Base-by-base conservation (phyloP, 2,888 invertebrate genomes). In the Tigriopus californicus region DNA sequence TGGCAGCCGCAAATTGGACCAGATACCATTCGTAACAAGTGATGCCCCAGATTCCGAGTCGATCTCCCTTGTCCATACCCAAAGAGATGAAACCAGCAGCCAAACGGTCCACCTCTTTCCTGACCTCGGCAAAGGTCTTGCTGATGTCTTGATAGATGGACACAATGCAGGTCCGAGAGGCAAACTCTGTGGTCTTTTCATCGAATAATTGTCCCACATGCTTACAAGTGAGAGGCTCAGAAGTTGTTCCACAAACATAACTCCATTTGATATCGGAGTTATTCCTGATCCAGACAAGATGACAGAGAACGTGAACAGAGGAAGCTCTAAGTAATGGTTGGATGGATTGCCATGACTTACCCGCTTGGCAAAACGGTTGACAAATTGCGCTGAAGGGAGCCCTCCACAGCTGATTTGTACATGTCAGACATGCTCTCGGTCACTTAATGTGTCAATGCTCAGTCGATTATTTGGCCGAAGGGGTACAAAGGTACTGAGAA, bases 1-100 rank as follows among this genome's bases (percentile, higher is more conserved):
- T 77, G 0, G 82, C 78, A 1, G 81, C 78, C 0, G 82, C 87
- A 67, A 82, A 72, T 68, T 81, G 79, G 0, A 79, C 72, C 0
- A 85, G 65, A 61, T 82, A 77, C 89, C 89, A 91, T 67, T 86
- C 81, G 49, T 78, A 69, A 41, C 75, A 73, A 70, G 87, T 90
- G 0, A 86, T 85, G 0, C 82, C 79, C 83, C 85, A 87, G 22
- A 90, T 73, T 0, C 82, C 88, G 2, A 91, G 67, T 10, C 82
- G 71, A 67, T 90, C 88, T 0, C 85, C 85, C 33, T 71, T 75
- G 59, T 77, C 68, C 18, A 88, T 66, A 0, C 87, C 87, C 24
- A 85, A 66, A 44, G 77, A 76, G n/a, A 76, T 65, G 1, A 89
- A 73, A 1, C 84, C 83, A 1, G 81, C 80, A 0, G 85, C 86